phyloP scores from a whole-genome alignment of 2,888 invertebrate genomes.

The Fragum fragum region DNA sequence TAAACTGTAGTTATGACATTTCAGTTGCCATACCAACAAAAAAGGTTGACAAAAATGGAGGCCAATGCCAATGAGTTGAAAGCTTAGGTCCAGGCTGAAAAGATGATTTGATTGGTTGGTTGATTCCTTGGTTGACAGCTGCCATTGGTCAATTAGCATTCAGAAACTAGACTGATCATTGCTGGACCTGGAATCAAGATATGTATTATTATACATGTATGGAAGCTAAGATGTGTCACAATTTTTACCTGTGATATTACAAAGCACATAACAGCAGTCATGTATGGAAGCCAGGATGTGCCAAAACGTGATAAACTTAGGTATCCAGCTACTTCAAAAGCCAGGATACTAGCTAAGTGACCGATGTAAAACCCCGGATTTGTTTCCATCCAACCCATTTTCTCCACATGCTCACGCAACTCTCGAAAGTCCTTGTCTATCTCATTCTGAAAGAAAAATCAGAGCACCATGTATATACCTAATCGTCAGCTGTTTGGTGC shows the following conservation, averaged over 20 bases:
- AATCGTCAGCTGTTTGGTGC: too few relatives aligned
- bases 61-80: too few relatives aligned
- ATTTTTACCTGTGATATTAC: conserved; percentile 79
- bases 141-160: too few relatives aligned
- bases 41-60: too few relatives aligned
- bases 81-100: too few relatives aligned
- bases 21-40: too few relatives aligned
- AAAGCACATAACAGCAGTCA: conserved; percentile 75
- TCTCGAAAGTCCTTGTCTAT: conserved; percentile 79
- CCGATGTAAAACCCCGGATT: conserved; percentile 77
- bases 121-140: too few relatives aligned
- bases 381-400: conserved; percentile 77
- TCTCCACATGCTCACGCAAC: conserved; percentile 78
- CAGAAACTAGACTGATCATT: too few relatives aligned
- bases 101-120: too few relatives aligned
- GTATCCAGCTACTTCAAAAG: conserved; percentile 78
- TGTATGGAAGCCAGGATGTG: conserved; percentile 74
- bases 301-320: conserved; percentile 75
- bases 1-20: too few relatives aligned
- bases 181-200: too few relatives aligned
- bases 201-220: background rate
- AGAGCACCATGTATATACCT: too few relatives aligned
- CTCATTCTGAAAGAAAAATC: conserved; percentile 72
- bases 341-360: conserved; percentile 76
- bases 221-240: background rate